Conservation (phyloP, 2,888 invertebrate species). For the Dryomyza anilis region DNA sequence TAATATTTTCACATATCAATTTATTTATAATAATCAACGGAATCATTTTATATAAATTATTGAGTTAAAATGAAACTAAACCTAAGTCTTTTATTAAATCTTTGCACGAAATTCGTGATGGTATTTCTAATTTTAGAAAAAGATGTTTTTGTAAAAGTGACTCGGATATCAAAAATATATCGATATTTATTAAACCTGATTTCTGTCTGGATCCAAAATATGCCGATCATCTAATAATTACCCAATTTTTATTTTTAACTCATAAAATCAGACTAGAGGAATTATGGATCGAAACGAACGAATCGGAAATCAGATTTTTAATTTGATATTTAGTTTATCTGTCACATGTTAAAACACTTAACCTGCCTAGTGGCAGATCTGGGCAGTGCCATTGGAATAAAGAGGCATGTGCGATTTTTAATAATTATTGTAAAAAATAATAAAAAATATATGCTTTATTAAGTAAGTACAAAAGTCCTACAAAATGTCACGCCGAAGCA, state of each 20-base stretch:
- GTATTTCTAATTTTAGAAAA: too few relatives aligned
- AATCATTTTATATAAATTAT: too few relatives aligned
- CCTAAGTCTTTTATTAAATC: too few relatives aligned
- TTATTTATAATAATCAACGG: too few relatives aligned
- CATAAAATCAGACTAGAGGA: not conserved
- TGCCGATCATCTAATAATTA: too few relatives aligned
- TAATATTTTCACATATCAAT: too few relatives aligned
- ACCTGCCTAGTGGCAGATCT: not conserved
- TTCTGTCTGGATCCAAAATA: too few relatives aligned
- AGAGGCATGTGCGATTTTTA: not conserved
- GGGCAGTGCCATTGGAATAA: not conserved
- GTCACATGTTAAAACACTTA: not conserved
- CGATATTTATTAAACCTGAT: too few relatives aligned
- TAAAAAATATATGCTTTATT: not conserved
- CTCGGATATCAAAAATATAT: too few relatives aligned
- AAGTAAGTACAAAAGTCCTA: not conserved
- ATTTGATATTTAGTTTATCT: not conserved
- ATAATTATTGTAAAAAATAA: not conserved
- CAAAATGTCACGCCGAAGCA: not conserved
- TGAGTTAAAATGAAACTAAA: too few relatives aligned
- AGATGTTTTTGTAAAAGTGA: too few relatives aligned
- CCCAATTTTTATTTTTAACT: not conserved
- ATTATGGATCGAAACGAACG: not conserved
- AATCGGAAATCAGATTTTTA: not conserved
- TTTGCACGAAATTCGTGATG: too few relatives aligned